Conservation (phyloP, 2,888 invertebrate genomes). For the Caenorhabditis drosophilae region DNA sequence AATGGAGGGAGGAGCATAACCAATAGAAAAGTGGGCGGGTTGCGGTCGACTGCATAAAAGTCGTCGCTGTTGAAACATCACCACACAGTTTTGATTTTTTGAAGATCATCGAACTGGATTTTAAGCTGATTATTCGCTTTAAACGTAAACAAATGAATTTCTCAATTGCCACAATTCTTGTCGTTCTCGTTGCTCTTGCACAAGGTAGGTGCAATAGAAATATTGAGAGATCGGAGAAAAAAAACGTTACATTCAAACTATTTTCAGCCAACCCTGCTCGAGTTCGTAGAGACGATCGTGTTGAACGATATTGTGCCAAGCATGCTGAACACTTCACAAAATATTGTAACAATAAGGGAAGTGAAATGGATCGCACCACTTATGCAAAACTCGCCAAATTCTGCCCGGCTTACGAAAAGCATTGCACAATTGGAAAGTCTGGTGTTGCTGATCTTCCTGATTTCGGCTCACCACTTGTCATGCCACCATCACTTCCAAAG, state of each 20-base stretch:
- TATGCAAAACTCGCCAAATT: constrained; percentile 57
- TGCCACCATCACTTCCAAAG: constrained; percentile 60
- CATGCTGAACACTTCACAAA: constrained; percentile 53
- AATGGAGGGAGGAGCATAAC: constrained; percentile 19
- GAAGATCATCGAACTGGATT: constrained; percentile 47
- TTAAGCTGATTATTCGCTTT: constrained; percentile 21
- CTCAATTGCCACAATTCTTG: constrained; percentile 33
- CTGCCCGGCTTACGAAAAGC: constrained; percentile 62
- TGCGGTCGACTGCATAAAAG: constrained; percentile 30
- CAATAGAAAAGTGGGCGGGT: constrained; percentile 16
- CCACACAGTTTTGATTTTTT: constrained; percentile 46
- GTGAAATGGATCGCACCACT: constrained; percentile 36
- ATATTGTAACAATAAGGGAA: constrained; percentile 48
- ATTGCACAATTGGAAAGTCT: constrained; percentile 48
- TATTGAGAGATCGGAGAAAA: no score
- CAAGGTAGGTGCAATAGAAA: constrained; percentile 39
- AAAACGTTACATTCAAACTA: not conserved
- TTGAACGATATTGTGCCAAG: constrained; percentile 52
- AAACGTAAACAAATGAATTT: constrained; percentile 32
- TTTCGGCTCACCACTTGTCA: constrained; percentile 41
- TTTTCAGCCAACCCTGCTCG: constrained; percentile 48
- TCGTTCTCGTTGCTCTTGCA: constrained; percentile 29
- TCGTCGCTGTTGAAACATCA: constrained; percentile 9
- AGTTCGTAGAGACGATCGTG: constrained; percentile 30
- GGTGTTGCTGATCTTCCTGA: constrained; percentile 35